Conservation (phyloP, 2,888 invertebrate genomes). For the Callyntrura guangdongensis region DNA sequence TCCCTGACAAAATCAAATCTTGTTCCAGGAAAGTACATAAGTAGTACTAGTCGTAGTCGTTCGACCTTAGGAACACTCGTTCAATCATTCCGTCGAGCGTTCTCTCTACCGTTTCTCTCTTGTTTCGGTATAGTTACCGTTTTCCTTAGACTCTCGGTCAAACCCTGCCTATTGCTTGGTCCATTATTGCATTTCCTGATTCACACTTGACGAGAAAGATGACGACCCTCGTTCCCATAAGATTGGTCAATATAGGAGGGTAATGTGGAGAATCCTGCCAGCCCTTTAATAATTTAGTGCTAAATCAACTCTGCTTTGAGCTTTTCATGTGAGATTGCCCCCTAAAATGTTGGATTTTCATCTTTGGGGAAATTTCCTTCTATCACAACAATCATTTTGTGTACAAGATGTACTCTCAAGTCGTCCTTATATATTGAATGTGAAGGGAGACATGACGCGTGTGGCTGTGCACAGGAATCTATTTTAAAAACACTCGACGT, state of each 20-base stretch:
- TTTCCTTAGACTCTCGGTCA: background rate
- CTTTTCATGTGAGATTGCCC: too few relatives aligned
- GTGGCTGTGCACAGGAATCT: too few relatives aligned
- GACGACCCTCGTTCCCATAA: background rate
- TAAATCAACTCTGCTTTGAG: background rate
- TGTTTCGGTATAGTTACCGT: background rate
- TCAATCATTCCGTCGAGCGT: background rate
- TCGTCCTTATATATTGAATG: too few relatives aligned
- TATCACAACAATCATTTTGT: too few relatives aligned
- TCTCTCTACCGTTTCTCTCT: slow-evolving; percentile 1
- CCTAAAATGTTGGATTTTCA: too few relatives aligned
- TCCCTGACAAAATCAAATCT: slow-evolving; percentile 64
- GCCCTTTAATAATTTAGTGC: slow-evolving; percentile 14
- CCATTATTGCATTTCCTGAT: slow-evolving; percentile 38
- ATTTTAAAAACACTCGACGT: too few relatives aligned
- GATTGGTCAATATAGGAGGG: background rate
- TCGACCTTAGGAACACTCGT: slow-evolving; percentile 14
- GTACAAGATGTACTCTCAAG: too few relatives aligned
- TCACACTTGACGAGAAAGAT: slow-evolving; percentile 32
- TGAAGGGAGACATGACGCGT: too few relatives aligned
- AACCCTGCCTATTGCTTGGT: background rate
- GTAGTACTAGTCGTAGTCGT: background rate
- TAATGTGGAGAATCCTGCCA: slow-evolving; percentile 13
- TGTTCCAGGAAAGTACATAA: background rate
- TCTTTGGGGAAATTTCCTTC: too few relatives aligned